phyloP scores from a whole-genome alignment of 92 coral and sea anemone genomes.

The Hydrozoanthus gracilis region DNA sequence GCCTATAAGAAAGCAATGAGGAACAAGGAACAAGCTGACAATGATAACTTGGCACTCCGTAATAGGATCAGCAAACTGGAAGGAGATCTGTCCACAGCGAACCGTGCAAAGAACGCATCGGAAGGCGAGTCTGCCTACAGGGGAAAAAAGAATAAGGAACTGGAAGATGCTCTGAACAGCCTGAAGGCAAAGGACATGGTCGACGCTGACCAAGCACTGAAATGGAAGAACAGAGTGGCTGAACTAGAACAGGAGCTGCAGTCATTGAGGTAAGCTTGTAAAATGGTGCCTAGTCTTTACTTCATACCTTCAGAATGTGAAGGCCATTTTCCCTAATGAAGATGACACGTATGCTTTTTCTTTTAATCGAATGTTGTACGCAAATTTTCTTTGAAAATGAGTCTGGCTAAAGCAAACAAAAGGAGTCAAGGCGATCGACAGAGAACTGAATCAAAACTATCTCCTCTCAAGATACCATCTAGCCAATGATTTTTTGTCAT shows the following conservation, averaged over 20 bases:
- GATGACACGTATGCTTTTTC: not conserved
- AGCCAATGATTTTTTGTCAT: no score
- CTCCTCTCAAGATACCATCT: no score
- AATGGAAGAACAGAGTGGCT: slow-evolving; percentile 84
- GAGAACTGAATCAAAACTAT: no score
- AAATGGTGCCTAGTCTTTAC: not conserved
- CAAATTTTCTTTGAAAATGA: no score
- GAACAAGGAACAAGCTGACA: slow-evolving; percentile 72
- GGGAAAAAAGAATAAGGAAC: slow-evolving; percentile 80
- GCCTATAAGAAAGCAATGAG: slow-evolving; percentile 81
- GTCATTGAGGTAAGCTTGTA: slow-evolving; percentile 33
- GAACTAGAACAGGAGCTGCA: slow-evolving; percentile 79
- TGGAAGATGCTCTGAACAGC: slow-evolving; percentile 79
- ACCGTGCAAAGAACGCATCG: slow-evolving; percentile 79
- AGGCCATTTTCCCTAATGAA: not conserved
- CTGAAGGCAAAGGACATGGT: slow-evolving; percentile 85
- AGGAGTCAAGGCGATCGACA: no score
- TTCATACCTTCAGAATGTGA: not conserved
- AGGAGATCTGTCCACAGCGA: slow-evolving; percentile 71
- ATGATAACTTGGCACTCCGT: slow-evolving; percentile 64
- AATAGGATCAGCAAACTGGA: slow-evolving; percentile 67
- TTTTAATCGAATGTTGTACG: no score
- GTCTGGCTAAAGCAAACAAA: no score
- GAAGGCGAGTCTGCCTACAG: slow-evolving; percentile 89
- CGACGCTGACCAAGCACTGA: slow-evolving; percentile 81